Evolutionary conservation across 1,140 invertebrate genomes (phyloP), one percentile per base, ranked within the genome.

Genomic region (Riptortus pedestris): DNA sequence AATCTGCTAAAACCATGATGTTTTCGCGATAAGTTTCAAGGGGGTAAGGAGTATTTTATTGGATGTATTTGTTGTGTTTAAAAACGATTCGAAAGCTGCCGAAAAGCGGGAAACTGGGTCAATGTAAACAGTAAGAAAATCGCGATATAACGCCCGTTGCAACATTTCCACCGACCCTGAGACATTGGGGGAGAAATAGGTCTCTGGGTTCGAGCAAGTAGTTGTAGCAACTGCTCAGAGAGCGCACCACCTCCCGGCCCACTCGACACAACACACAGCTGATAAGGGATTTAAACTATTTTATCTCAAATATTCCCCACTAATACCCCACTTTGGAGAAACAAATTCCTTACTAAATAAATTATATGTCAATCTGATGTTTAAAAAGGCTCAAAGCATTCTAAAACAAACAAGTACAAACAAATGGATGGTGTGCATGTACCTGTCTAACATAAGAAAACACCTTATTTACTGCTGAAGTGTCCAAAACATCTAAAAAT

Each of bases 81-180:
- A n/a, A n/a, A n/a, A n/a, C n/a, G n/a, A n/a, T n/a, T n/a, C n/a
- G n/a, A n/a, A n/a, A n/a, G n/a, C n/a, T n/a, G n/a, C n/a, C n/a
- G n/a, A n/a, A n/a, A n/a, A n/a, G n/a, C n/a, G n/a, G n/a, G 51
- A 24, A 55, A 55, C 20, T 55, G 51, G 51, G 51, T 55, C 51
- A 55, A 55, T 55, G 51, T 55, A 55, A 55, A 47, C 45, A 47
- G 45, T 9, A 47, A 24, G 51, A 55, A 55, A 55, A 55, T 55
- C 51, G 51, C 51, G 51, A 55, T 55, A 22, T 55, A 55, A 55
- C 51, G 24, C 51, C 45, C 20, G 24, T 55, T 55, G 51, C 51
- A 55, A 55, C 51, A 55, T 55, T 55, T 55, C 51, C 51, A 55
- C 51, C 51, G 51, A 55, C 51, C 51, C 51, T 55, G 51, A 55